phyloP scores from a whole-genome alignment of 2,113 vertebrate genomes.

The Ammodytes marinus region DNA sequence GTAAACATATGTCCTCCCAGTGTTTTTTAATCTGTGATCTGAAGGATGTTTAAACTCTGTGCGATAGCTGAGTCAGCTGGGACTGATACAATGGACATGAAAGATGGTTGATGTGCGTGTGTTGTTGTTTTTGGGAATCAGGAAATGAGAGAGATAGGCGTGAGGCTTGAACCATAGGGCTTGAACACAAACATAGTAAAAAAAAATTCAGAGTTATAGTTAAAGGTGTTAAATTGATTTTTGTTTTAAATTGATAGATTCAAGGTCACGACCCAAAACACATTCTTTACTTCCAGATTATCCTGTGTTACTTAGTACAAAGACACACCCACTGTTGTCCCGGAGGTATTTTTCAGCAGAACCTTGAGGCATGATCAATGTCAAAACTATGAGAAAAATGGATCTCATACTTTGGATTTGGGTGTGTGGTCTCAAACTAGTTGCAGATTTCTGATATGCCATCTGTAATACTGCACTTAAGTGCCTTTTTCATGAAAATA shows the following conservation, averaged over 20 bases:
- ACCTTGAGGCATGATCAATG: constrained; percentile 60
- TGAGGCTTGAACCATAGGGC: background rate
- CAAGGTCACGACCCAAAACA: background rate
- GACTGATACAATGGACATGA: background rate
- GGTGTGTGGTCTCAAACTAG: constrained; percentile 1
- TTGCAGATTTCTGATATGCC: background rate
- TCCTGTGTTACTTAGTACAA: constrained; percentile 29
- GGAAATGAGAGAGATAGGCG: constrained; percentile 59
- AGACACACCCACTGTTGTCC: constrained; percentile 73
- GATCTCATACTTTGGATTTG: background rate
- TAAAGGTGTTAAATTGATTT: background rate
- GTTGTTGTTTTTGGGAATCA: constrained; percentile 39
- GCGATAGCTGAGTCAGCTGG: constrained; percentile 8
- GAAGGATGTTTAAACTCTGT: constrained; percentile 30
- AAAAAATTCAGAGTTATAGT: background rate
- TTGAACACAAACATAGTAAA: constrained; percentile 28
- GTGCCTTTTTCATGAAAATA: background rate
- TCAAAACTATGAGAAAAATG: constrained; percentile 46
- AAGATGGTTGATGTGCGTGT: background rate
- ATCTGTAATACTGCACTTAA: background rate
- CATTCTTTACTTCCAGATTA: constrained; percentile 42
- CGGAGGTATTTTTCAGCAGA: constrained; percentile 56
- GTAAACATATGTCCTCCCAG: constrained; percentile 39
- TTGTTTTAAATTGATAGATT: background rate
- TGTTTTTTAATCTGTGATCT: constrained; percentile 14